Evolutionary conservation across 2,888 invertebrate genomes (phyloP), one percentile per base, ranked within the genome.

Genomic region (Geotrupes spiniger): DNA sequence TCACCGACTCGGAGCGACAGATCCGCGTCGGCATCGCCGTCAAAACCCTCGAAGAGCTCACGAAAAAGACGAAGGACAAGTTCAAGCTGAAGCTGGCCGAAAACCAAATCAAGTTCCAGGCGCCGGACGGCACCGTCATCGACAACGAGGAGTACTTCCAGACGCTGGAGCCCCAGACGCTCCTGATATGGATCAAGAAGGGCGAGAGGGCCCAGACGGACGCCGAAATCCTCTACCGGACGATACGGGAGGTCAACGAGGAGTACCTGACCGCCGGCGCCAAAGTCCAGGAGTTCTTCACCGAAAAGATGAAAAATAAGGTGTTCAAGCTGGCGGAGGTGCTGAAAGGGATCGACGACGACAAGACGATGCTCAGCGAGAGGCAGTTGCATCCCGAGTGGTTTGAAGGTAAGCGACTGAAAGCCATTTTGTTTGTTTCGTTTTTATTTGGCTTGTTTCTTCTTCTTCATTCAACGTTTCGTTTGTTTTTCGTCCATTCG

Each of bases 371-470:
- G 56, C 74, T 81, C 16, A 85, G 84, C 62, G 77, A 77, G 33
- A 78, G 79, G 53, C 74, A 78, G 6, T 83, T 87, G 52, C 86
- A 92, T 71, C 82, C 85, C 0, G 84, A 82, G 52, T 92, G 92
- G 92, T 92, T 92, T 74, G 77, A 80, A 75, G 88, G 89, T 75
- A 76, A 58, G 58, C n/a, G n/a, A n/a, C n/a, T n/a, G n/a, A n/a
- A n/a, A n/a, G n/a, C n/a, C n/a, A n/a, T n/a, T n/a, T n/a, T n/a
- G n/a, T n/a, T n/a, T n/a, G n/a, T n/a, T n/a, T n/a, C n/a, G n/a
- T n/a, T n/a, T n/a, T n/a, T n/a, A n/a, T n/a, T n/a, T n/a, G n/a
- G n/a, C n/a, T 38, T 10, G 12, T 4, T 37, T 3, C n/a, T 37
- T n/a, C n/a, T n/a, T n/a, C n/a, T n/a, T n/a, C n/a, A n/a, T n/a